phyloP scores from a whole-genome alignment of 2,888 invertebrate species.

The Dugesia japonica region DNA sequence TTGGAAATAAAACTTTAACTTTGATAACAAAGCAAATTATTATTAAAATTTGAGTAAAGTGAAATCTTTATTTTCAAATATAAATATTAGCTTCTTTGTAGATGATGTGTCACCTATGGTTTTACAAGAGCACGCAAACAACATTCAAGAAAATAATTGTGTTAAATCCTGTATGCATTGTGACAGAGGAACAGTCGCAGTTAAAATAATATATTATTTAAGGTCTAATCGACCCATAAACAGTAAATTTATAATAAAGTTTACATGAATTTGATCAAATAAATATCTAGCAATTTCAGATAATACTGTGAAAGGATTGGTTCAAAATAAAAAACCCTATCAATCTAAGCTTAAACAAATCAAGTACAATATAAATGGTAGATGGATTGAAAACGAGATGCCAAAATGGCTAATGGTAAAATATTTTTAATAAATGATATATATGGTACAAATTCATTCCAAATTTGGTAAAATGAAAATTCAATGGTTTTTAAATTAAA shows the following conservation, averaged over 20 bases:
- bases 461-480: too few species aligned
- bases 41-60: too few species aligned
- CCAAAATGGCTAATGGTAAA: conserved; percentile 4
- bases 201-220: background rate
- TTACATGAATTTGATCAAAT: background rate
- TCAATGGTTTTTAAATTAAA: too few species aligned
- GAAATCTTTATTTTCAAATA: too few species aligned
- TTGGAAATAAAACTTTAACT: too few species aligned
- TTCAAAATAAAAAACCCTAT: background rate
- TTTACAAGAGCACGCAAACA: background rate
- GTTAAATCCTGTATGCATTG: background rate
- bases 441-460: too few species aligned
- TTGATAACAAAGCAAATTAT: too few species aligned
- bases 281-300: background rate
- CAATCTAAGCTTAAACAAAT: background rate
- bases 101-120: background rate
- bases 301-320: background rate
- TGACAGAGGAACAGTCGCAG: background rate
- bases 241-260: background rate
- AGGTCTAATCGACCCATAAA: background rate
- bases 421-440: too few species aligned
- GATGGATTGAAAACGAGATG: background rate
- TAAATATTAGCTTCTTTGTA: background rate
- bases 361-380: background rate
- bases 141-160: background rate